phyloP scores from a whole-genome alignment of 2,888 invertebrate genomes.

The Mycalesis mineus region DNA sequence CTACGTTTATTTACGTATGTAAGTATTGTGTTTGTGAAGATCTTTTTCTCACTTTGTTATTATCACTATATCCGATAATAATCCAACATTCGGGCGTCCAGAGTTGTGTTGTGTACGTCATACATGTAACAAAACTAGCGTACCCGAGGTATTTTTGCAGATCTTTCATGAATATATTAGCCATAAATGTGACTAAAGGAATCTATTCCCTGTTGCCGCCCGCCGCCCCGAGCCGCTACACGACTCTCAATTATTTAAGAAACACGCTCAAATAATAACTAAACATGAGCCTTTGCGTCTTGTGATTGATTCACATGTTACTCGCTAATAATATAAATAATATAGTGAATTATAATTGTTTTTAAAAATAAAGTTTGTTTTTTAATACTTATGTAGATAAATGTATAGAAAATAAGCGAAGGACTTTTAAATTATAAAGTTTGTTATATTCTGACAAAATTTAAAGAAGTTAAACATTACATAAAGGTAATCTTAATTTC shows the following conservation, averaged over 20 bases:
- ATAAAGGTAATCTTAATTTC: no score
- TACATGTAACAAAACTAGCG: conserved; percentile 56
- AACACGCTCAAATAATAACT: conserved; percentile 30
- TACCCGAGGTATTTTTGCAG: conserved; percentile 69
- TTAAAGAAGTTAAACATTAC: no score
- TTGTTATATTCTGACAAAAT: no score
- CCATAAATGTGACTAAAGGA: conserved; percentile 76
- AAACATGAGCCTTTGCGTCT: conserved; percentile 29
- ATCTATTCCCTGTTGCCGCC: conserved; percentile 63
- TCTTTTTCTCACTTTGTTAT: no score
- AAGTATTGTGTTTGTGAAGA: no score
- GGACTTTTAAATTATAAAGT: no score
- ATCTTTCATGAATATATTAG: conserved; percentile 79
- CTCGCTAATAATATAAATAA: neutral
- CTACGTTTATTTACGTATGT: no score
- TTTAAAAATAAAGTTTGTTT: no score
- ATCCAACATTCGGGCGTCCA: neutral
- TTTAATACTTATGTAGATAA: no score
- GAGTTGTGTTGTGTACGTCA: conserved; percentile 16
- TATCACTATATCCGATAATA: no score
- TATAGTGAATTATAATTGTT: no score
- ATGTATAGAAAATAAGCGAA: no score
- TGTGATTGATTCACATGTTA: neutral
- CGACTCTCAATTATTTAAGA: conserved; percentile 41
- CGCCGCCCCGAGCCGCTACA: conserved; percentile 37